Conservation (phyloP, 2,888 invertebrate genomes). For the Ophion obscuratus region DNA sequence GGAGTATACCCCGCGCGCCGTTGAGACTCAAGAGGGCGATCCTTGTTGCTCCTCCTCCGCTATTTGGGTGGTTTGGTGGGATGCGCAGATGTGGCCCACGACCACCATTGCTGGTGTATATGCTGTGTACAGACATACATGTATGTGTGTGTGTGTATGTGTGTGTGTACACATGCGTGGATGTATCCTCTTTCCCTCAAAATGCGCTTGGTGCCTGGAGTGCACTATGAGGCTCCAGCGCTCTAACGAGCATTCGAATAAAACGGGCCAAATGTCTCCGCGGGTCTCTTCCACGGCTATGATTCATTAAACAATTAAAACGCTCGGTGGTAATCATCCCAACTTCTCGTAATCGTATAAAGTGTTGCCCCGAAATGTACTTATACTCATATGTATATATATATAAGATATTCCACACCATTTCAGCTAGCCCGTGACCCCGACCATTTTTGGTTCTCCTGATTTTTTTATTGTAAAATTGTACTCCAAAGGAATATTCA, state of each 20-base stretch:
- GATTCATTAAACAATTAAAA: constrained; percentile 63
- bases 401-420: too few relatives aligned
- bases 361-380: neutral
- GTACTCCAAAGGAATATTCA: too few relatives aligned
- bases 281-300: constrained; percentile 40
- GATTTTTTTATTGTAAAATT: too few relatives aligned
- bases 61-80: constrained; percentile 42
- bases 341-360: constrained; percentile 28
- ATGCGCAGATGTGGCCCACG: constrained; percentile 60
- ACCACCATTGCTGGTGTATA: constrained; percentile 39
- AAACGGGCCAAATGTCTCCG: constrained; percentile 53
- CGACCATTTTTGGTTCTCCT: too few relatives aligned
- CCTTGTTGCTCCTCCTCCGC: constrained; percentile 44
- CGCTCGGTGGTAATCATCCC: constrained; percentile 34
- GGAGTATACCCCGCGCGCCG: constrained; percentile 16
- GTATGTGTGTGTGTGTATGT: neutral
- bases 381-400: too few relatives aligned
- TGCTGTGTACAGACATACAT: neutral
- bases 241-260: constrained; percentile 59
- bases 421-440: too few relatives aligned
- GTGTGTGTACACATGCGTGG: neutral
- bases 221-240: constrained; percentile 38
- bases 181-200: constrained; percentile 38
- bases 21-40: constrained; percentile 41
- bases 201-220: constrained; percentile 10